phyloP scores from a whole-genome alignment of 2,113 vertebrate species.

The Pyxicephalus adspersus region DNA sequence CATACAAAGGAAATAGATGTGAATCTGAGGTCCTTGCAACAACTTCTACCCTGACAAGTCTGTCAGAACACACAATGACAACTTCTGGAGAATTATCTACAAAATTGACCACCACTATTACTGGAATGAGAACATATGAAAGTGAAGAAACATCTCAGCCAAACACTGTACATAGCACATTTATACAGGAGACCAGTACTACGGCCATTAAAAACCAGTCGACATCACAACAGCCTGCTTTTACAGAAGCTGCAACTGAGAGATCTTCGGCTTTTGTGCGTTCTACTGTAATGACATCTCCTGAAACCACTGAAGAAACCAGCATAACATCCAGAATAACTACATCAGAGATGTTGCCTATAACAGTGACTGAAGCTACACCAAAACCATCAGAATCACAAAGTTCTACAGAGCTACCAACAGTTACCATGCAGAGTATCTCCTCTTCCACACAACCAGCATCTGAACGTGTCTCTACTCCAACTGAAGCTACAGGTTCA shows the following conservation, averaged over 20 bases:
- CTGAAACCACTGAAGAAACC: neutral
- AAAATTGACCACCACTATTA: no score
- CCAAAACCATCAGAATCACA: neutral
- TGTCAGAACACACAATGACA: no score
- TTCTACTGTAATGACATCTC: neutral
- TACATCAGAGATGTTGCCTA: neutral
- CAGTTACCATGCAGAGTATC: neutral
- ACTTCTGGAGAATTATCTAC: neutral
- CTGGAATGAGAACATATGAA: no score
- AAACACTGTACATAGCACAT: no score
- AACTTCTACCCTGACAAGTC: neutral
- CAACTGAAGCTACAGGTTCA: neutral
- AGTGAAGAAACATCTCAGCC: no score
- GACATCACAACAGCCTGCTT: neutral
- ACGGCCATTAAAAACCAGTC: neutral
- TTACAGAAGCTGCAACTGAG: neutral
- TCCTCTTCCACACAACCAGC: no score
- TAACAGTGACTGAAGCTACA: no score
- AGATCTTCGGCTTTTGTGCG: no score
- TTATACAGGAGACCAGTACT: neutral
- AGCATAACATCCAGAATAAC: neutral
- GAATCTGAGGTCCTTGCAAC: neutral
- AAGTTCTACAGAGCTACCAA: neutral
- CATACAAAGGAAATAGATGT: constrained; percentile 9
- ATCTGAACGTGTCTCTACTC: no score